These are phyloP conservation scores for Echinops telfairi DNA, from an alignment of 2,113 vertebrate genomes.

Conservation along the genomic window DNA sequence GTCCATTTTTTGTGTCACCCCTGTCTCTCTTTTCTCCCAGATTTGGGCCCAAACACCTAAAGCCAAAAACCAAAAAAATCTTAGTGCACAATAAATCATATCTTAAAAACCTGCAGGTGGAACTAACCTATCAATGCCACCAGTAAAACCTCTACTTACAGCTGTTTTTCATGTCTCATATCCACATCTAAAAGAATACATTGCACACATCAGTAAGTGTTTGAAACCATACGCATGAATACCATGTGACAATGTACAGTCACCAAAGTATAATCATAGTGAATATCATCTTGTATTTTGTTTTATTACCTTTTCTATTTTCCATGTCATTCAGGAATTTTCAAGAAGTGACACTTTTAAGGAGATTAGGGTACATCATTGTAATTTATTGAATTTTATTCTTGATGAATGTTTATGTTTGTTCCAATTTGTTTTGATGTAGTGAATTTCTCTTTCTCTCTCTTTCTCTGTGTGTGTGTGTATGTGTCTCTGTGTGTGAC, in stretches of 20 bases:
- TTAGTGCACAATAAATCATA: not conserved
- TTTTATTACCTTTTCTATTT: constrained; percentile 4
- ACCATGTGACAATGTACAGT: not conserved
- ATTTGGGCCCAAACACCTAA: too few relatives aligned
- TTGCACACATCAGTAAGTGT: accelerated
- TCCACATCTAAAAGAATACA: not conserved
- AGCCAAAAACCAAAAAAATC: not conserved
- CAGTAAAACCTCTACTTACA: not conserved
- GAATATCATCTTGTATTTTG: not conserved
- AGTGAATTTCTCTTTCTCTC: not conserved
- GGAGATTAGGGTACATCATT: not conserved
- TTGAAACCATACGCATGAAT: not conserved
- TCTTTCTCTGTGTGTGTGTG: too few relatives aligned
- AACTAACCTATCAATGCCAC: not conserved
- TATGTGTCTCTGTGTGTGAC: not conserved
- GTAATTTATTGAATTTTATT: not conserved
- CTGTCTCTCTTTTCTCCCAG: not conserved
- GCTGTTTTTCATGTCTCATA: not conserved
- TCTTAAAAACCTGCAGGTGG: too few relatives aligned
- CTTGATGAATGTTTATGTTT: not conserved
- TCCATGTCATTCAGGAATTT: not conserved
- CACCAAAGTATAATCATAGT: not conserved
- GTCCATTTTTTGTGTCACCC: accelerated
- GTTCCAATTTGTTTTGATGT: not conserved
- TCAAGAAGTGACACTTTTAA: constrained; percentile 23